A percentile compares a stretch with the other conserved stretches of the same genome.
Evolutionary conservation across 2,888 invertebrate species (phyloP).

Genomic region (Pomacea canaliculata): DNA sequence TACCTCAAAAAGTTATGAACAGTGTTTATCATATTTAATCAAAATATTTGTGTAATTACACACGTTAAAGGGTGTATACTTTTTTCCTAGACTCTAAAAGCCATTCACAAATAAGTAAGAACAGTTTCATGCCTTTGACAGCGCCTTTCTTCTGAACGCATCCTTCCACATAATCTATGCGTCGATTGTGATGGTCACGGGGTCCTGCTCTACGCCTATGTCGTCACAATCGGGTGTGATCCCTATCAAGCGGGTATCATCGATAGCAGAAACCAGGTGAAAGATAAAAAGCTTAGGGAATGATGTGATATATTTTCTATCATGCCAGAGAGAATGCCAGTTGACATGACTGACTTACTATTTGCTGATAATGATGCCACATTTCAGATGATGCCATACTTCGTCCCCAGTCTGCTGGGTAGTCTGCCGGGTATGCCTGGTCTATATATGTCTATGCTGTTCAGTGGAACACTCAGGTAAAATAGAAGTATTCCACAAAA

Average conservation of each 20-base stretch:
- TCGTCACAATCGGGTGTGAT: conserved; percentile 42
- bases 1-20: too few relatives aligned
- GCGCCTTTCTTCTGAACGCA: conserved; percentile 26
- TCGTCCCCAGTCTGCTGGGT: conserved; percentile 36
- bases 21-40: too few relatives aligned
- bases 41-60: too few relatives aligned
- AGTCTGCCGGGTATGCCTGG: conserved; percentile 44
- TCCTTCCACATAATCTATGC: conserved; percentile 42
- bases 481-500: neutral
- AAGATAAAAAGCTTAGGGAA: too few relatives aligned
- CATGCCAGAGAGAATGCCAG: too few relatives aligned
- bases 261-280: conserved; percentile 48
- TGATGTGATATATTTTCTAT: too few relatives aligned
- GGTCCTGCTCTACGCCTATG: conserved; percentile 48
- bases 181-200: conserved; percentile 36
- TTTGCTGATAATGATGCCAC: neutral
- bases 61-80: too few relatives aligned
- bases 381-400: conserved; percentile 7
- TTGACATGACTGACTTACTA: too few relatives aligned
- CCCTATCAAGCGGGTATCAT: conserved; percentile 43
- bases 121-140: too few relatives aligned
- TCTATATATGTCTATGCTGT: conserved; percentile 46
- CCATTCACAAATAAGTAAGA: too few relatives aligned
- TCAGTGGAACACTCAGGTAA: conserved; percentile 37
- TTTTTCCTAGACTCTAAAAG: too few relatives aligned